Percentiles rank a stretch among this genome's conserved stretches.
phyloP scores from a whole-genome alignment of 2,888 invertebrate species.

The Mallateleia sp. region DNA sequence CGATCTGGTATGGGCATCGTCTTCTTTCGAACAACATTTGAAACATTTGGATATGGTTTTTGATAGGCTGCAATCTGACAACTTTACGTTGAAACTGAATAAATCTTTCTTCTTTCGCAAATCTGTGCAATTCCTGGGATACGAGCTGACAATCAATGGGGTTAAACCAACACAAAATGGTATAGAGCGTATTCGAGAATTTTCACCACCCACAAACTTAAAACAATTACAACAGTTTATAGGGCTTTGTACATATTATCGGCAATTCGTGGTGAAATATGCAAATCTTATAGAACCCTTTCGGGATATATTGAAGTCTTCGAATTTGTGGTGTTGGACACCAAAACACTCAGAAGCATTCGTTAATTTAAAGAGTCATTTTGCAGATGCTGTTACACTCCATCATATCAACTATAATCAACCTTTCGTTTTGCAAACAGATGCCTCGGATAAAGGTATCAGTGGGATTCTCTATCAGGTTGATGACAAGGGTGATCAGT shows the following conservation, averaged over 20 bases:
- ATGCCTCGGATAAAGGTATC: slow-evolving; percentile 63
- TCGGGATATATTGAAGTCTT: not conserved
- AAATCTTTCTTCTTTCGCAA: no score
- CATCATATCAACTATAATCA: slow-evolving; percentile 48
- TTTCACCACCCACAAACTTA: slow-evolving; percentile 78
- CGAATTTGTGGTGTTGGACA: slow-evolving; percentile 10
- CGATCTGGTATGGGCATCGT: slow-evolving; percentile 39
- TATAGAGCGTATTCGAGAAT: slow-evolving; percentile 77
- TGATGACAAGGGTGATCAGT: slow-evolving; percentile 32
- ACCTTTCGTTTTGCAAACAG: no score
- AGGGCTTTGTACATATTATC: slow-evolving; percentile 36
- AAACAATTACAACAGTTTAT: slow-evolving; percentile 77
- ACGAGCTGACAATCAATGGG: slow-evolving; percentile 55
- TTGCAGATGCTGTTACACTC: slow-evolving; percentile 52
- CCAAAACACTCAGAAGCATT: slow-evolving; percentile 44
- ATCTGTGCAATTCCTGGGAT: slow-evolving; percentile 59
- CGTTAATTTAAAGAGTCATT: slow-evolving; percentile 50
- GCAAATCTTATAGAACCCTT: slow-evolving; percentile 27
- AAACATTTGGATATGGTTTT: slow-evolving; percentile 27
- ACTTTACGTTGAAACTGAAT: no score
- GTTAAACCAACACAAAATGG: slow-evolving; percentile 31
- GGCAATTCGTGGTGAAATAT: slow-evolving; percentile 23
- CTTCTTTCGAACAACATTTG: slow-evolving; percentile 31
- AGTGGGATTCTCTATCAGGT: slow-evolving; percentile 73
- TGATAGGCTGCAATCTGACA: slow-evolving; percentile 38